Percentiles rank a stretch among this genome's conserved stretches.
These are phyloP conservation scores for Dufourea novaeangliae DNA, from an alignment of 1,140 invertebrate genomes.

Conservation along the genomic window DNA sequence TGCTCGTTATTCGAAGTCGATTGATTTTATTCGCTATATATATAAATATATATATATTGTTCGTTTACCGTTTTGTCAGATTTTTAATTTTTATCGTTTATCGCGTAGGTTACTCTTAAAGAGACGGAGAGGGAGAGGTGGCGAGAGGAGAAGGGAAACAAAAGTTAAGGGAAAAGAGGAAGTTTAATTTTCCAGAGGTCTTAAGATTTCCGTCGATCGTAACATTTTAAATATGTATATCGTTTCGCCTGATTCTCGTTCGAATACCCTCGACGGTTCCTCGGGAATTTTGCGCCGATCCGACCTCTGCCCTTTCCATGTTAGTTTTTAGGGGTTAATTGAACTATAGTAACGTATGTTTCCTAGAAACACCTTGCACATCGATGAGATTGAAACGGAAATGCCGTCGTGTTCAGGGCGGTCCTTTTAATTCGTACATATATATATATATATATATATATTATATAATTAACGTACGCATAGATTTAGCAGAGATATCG, in stretches of 20 bases:
- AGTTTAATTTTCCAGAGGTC: background rate
- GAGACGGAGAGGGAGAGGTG: background rate
- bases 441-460: background rate
- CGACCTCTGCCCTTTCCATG: conserved; percentile 31
- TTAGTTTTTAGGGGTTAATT: conserved; percentile 43
- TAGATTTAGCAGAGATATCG: conserved; percentile 48
- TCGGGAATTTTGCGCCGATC: conserved; percentile 37
- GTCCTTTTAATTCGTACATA: conserved; percentile 41
- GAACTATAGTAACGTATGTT: conserved; percentile 56
- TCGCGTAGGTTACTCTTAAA: conserved; percentile 6
- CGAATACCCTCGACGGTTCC: conserved; percentile 23
- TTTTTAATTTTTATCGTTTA: conserved; percentile 52
- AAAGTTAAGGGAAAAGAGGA: background rate
- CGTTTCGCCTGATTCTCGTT: background rate
- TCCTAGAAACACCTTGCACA: conserved; percentile 64
- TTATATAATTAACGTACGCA: conserved; percentile 38
- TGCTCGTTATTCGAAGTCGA: conserved; percentile 14
- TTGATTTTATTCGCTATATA: conserved; percentile 41
- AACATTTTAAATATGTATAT: background rate
- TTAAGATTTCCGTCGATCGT: background rate
- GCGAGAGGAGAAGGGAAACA: background rate
- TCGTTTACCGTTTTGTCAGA: conserved; percentile 43
- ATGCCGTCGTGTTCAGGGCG: conserved; percentile 35
- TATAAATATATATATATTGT: conserved; percentile 7
- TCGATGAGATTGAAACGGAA: conserved; percentile 51